These are phyloP conservation scores for Morpho helenor DNA, from an alignment of 2,888 invertebrate species.

Conservation along the genomic window DNA sequence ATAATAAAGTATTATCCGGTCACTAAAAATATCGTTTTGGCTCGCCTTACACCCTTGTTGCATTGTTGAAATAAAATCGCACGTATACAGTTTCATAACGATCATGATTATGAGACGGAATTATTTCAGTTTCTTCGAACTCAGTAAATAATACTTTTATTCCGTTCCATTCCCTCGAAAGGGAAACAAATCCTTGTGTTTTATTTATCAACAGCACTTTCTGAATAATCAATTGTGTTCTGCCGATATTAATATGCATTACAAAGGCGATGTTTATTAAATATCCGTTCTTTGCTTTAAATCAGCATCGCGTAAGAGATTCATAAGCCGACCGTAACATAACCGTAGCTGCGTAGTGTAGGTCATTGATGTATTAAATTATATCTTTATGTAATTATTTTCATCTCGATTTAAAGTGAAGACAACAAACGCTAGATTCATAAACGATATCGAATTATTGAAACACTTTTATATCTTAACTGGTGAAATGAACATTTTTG, in stretches of 20 bases:
- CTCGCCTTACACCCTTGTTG: too few relatives aligned
- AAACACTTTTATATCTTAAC: constrained; percentile 32
- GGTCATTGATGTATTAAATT: constrained; percentile 30
- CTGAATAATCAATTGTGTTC: constrained; percentile 15
- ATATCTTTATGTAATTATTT: neutral
- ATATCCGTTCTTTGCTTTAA: neutral
- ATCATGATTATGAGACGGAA: too few relatives aligned
- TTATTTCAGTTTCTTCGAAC: neutral
- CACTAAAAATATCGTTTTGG: too few relatives aligned
- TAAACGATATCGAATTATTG: constrained; percentile 36
- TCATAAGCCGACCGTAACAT: constrained; percentile 49
- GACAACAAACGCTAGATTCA: neutral
- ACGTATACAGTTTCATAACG: too few relatives aligned
- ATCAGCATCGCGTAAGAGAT: constrained; percentile 34
- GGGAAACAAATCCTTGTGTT: too few relatives aligned
- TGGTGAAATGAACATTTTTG: constrained; percentile 75
- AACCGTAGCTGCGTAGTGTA: constrained; percentile 46
- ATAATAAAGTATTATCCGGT: too few relatives aligned
- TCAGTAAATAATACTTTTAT: too few relatives aligned
- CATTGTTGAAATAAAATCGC: too few relatives aligned
- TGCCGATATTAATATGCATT: constrained; percentile 5
- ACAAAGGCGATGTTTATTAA: neutral
- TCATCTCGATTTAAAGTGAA: neutral
- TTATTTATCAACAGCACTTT: neutral
- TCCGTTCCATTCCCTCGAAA: too few relatives aligned